A percentile compares a stretch with the other conserved stretches of the same genome.
phyloP scores from a whole-genome alignment of 2,113 vertebrate genomes.

The Caracal caracal region DNA sequence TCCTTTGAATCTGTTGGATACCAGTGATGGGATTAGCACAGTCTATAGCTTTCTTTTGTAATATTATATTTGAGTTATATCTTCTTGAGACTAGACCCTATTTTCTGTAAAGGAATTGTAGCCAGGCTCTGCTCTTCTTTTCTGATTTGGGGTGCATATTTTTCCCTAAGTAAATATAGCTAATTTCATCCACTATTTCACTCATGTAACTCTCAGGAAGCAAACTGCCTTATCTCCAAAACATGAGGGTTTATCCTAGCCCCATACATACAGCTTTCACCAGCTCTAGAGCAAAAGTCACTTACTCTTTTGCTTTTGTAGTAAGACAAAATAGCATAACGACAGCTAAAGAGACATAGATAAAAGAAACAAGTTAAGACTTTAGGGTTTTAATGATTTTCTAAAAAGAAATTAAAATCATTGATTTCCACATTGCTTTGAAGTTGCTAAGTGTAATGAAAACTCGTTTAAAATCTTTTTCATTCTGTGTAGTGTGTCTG shows the following conservation, averaged over 20 bases:
- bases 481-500: background rate
- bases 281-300: background rate
- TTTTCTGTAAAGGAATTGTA: conserved; percentile 1
- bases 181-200: background rate
- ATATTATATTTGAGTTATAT: conserved; percentile 15
- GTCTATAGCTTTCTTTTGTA: background rate
- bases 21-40: background rate
- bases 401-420: conserved; percentile 27
- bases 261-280: background rate
- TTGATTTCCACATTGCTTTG: conserved; percentile 45
- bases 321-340: background rate
- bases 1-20: background rate
- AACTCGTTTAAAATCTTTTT: conserved; percentile 55
- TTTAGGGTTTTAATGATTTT: background rate
- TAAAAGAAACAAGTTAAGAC: background rate
- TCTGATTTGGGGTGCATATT: conserved; percentile 32
- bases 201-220: background rate
- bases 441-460: conserved; percentile 34
- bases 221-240: background rate
- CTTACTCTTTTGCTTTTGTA: background rate
- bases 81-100: background rate
- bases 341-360: background rate
- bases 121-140: background rate
- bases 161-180: background rate
- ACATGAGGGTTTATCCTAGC: background rate